phyloP scores from a whole-genome alignment of 2,113 vertebrate genomes.

The Nesoenas mayeri region DNA sequence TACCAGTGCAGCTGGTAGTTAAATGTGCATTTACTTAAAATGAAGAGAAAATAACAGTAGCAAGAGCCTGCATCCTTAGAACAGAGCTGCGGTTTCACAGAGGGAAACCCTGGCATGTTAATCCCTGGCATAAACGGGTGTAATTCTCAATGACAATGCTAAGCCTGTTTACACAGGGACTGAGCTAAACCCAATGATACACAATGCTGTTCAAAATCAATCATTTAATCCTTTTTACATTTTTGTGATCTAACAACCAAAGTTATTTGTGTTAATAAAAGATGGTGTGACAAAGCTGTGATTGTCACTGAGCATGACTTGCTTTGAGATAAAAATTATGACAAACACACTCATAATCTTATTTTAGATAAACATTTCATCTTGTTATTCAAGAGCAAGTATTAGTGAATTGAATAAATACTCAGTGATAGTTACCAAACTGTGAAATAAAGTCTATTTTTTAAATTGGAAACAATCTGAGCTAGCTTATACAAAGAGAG shows the following conservation, averaged over 20 bases:
- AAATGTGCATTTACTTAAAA: neutral
- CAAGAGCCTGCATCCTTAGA: neutral
- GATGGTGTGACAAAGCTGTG: neutral
- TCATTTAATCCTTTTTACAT: neutral
- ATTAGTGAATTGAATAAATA: conserved; percentile 61
- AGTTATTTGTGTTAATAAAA: neutral
- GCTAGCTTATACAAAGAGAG: conserved; percentile 42
- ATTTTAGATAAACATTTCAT: conserved; percentile 46
- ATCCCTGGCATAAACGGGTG: neutral
- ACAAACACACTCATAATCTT: conserved; percentile 33
- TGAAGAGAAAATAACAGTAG: neutral
- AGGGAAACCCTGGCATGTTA: neutral
- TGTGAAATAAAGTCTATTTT: conserved; percentile 58
- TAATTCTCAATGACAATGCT: neutral
- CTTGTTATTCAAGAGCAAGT: conserved; percentile 54
- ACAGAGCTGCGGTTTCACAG: neutral
- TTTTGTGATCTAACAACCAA: neutral
- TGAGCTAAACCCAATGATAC: neutral
- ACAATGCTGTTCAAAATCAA: conserved; percentile 1
- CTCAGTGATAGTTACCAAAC: conserved; percentile 36
- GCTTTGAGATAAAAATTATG: conserved; percentile 45
- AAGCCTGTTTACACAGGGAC: neutral
- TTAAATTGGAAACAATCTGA: conserved; percentile 50
- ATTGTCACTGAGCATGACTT: conserved; percentile 20
- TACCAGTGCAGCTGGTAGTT: neutral